These are phyloP conservation scores for Ganaspis sp. DNA, from an alignment of 1,140 invertebrate species.

Conservation along the genomic window DNA sequence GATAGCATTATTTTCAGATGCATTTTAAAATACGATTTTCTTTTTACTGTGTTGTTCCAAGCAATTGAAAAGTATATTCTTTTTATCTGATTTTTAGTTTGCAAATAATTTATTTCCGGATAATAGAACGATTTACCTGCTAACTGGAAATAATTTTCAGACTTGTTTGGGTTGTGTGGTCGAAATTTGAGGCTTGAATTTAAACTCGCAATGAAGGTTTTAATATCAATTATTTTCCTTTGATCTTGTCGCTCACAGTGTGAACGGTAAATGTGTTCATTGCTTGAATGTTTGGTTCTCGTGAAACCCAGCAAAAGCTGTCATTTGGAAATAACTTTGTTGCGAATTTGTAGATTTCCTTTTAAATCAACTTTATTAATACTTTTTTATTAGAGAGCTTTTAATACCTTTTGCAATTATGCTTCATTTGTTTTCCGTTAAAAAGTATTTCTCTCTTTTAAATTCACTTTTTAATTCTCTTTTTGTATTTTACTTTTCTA, in stretches of 20 bases:
- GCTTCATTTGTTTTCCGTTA: no score
- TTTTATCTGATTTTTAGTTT: no score
- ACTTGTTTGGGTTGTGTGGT: background rate
- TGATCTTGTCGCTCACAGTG: slow-evolving; percentile 11
- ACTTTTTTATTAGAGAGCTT: background rate
- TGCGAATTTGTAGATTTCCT: background rate
- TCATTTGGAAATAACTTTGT: background rate
- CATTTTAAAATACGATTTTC: no score
- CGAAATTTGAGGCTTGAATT: background rate
- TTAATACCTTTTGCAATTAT: no score
- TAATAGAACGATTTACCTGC: background rate
- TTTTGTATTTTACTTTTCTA: no score
- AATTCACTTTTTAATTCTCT: no score
- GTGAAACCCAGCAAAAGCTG: background rate
- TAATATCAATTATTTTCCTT: slow-evolving; percentile 20
- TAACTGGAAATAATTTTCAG: background rate
- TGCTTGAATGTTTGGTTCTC: background rate
- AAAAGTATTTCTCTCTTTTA: no score
- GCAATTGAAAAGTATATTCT: no score
- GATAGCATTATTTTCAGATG: no score
- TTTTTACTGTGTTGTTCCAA: no score
- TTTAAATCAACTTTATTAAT: background rate
- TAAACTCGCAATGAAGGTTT: background rate
- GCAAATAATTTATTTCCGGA: background rate
- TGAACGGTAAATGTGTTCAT: background rate